These are phyloP conservation scores for Hyppa rectilinea DNA, from an alignment of 2,888 invertebrate genomes.

Conservation along the genomic window DNA sequence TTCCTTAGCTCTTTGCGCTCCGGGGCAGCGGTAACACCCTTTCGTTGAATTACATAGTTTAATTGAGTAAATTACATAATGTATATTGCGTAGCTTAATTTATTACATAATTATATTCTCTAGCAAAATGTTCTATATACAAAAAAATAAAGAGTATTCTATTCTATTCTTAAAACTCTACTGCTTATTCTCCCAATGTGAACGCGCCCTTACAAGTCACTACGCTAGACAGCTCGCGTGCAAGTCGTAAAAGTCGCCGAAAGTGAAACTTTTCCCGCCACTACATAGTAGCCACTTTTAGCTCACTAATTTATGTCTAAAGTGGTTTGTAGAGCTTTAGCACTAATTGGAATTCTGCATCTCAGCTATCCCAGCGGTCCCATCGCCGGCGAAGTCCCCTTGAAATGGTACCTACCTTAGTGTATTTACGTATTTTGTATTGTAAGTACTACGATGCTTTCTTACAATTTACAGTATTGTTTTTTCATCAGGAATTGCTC, in stretches of 20 bases:
- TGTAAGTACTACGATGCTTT: neutral
- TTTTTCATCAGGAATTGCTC: neutral
- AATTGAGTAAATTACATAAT: too few species aligned
- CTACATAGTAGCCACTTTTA: slow-evolving; percentile 54
- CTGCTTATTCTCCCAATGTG: neutral
- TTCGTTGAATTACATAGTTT: too few species aligned
- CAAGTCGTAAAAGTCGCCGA: slow-evolving; percentile 37
- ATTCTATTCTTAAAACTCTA: too few species aligned
- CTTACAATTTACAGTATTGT: too few species aligned
- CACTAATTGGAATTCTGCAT: slow-evolving; percentile 56
- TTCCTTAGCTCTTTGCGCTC: too few species aligned
- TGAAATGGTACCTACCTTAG: neutral
- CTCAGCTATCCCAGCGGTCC: slow-evolving; percentile 38
- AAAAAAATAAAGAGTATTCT: too few species aligned
- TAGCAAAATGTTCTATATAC: too few species aligned
- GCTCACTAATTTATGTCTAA: slow-evolving; percentile 51
- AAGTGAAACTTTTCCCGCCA: slow-evolving; percentile 49
- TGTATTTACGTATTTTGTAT: neutral
- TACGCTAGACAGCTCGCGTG: slow-evolving; percentile 20
- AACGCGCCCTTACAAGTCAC: slow-evolving; percentile 5
- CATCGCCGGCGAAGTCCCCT: slow-evolving; percentile 14
- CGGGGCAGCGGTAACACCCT: too few species aligned
- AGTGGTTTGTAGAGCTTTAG: slow-evolving; percentile 48
- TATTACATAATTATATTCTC: too few species aligned
- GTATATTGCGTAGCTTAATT: too few species aligned